Conservation (phyloP, 2,113 vertebrate species). For the Triplophysa rosa region DNA sequence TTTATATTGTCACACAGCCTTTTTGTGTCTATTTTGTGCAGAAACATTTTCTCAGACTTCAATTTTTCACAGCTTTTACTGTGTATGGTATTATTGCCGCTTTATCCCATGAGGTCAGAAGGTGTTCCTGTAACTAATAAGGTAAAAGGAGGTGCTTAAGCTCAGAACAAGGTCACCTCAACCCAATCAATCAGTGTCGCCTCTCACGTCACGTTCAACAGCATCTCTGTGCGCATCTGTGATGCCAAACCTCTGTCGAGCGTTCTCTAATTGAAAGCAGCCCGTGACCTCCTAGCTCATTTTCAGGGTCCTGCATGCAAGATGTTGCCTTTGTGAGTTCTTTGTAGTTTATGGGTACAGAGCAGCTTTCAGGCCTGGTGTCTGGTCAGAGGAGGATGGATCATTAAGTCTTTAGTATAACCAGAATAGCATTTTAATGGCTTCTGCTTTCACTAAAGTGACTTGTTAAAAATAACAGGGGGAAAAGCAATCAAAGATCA, state of each 20-base stretch:
- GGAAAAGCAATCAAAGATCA: not conserved
- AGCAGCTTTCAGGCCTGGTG: constrained; percentile 15
- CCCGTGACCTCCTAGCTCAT: not conserved
- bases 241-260: not conserved
- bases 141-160: not conserved
- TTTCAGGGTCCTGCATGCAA: constrained; percentile 2
- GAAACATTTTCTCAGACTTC: too few species aligned
- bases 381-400: constrained; percentile 6
- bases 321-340: constrained; percentile 13
- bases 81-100: not conserved
- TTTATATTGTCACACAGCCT: too few species aligned
- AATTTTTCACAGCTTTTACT: too few species aligned
- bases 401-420: constrained; percentile 3
- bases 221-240: not conserved
- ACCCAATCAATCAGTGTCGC: constrained; percentile 38
- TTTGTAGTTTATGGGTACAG: constrained; percentile 35
- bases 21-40: too few species aligned
- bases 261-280: constrained; percentile 32
- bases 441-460: not conserved
- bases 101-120: constrained; percentile 20
- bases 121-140: constrained; percentile 12
- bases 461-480: not conserved
- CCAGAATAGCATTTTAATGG: not conserved
- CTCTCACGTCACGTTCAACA: not conserved
- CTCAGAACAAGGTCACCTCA: constrained; percentile 15